Percentiles rank a stretch among this genome's conserved stretches.
These are phyloP conservation scores for Pseudomyrmex gracilis DNA, from an alignment of 1,140 invertebrate species.

Conservation along the genomic window DNA sequence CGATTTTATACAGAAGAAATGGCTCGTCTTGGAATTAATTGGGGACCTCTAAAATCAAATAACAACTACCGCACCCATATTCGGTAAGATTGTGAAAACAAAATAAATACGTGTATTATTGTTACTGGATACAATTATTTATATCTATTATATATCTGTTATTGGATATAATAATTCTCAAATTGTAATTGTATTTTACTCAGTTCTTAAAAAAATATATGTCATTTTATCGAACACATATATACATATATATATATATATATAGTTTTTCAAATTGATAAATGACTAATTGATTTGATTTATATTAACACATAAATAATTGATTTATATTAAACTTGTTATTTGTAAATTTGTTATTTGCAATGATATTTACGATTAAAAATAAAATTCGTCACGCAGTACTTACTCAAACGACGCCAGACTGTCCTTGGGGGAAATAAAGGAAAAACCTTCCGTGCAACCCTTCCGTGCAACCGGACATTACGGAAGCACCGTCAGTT, in stretches of 20 bases:
- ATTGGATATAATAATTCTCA: neutral
- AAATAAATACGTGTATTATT: neutral
- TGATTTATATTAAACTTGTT: neutral
- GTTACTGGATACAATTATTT: neutral
- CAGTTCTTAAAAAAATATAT: neutral
- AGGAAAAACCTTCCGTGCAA: conserved; percentile 64
- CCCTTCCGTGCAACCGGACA: conserved; percentile 71
- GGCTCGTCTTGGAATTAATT: conserved; percentile 86
- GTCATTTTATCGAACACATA: neutral
- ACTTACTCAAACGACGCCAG: conserved; percentile 67
- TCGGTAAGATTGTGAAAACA: conserved; percentile 68
- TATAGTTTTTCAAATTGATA: neutral
- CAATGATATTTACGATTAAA: neutral
- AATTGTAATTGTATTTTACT: neutral
- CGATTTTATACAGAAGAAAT: conserved; percentile 87
- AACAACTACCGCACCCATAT: conserved; percentile 69
- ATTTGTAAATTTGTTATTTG: neutral
- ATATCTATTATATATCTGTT: too few species aligned
- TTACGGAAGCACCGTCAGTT: conserved; percentile 78
- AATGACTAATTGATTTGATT: neutral
- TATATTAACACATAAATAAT: neutral
- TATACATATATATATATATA: too few species aligned
- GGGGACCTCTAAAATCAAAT: conserved; percentile 79
- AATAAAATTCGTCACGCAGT: conserved; percentile 55
- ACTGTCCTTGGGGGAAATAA: conserved; percentile 73